These are phyloP conservation scores for Australoheros scitulus DNA, from an alignment of 2,113 vertebrate genomes.

Conservation along the genomic window DNA sequence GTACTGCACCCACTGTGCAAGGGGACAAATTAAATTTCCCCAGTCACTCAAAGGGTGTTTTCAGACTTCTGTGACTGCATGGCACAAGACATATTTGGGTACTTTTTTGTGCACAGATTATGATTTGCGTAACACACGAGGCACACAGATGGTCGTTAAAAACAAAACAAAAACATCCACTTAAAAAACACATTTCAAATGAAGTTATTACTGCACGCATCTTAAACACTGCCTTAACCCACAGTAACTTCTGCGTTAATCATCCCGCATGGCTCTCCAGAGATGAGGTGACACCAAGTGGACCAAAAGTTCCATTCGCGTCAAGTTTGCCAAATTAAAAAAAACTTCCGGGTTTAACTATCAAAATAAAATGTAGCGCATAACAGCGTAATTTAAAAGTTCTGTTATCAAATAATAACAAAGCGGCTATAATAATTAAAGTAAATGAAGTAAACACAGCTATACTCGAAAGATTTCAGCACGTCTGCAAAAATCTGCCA, in stretches of 20 bases:
- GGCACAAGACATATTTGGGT: neutral
- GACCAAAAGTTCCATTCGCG: neutral
- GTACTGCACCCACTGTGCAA: neutral
- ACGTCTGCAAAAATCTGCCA: neutral
- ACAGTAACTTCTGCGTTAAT: neutral
- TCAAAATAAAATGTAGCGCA: conserved; percentile 43
- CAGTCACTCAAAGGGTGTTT: neutral
- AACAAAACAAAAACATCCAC: neutral
- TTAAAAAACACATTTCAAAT: neutral
- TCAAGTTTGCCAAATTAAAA: neutral
- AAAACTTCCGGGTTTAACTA: conserved; percentile 29
- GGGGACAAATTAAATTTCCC: neutral
- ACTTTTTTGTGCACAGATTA: neutral
- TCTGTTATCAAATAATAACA: neutral
- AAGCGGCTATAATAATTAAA: accelerated
- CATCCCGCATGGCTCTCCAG: neutral
- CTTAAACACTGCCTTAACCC: neutral
- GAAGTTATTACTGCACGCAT: neutral
- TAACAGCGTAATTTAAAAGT: neutral
- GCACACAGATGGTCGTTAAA: neutral
- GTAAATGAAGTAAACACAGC: neutral
- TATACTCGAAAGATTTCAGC: neutral
- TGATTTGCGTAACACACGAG: conserved; percentile 2
- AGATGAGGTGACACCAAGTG: neutral
- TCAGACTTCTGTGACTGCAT: neutral